A percentile compares a stretch with the other conserved stretches of the same genome.
phyloP scores from a whole-genome alignment of 2,888 invertebrate species.

The Lutraria lutraria region DNA sequence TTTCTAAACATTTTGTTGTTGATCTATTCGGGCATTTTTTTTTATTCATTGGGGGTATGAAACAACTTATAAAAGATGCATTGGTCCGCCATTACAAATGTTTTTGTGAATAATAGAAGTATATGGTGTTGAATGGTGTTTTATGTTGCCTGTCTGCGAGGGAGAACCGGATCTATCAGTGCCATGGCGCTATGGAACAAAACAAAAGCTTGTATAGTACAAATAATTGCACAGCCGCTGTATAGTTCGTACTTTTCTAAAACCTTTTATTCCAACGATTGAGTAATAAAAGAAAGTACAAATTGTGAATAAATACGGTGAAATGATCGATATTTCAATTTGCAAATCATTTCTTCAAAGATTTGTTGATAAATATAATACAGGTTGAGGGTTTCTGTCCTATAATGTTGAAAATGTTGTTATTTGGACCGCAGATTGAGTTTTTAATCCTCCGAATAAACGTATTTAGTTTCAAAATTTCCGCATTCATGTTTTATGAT shows the following conservation, averaged over 20 bases:
- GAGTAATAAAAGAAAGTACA: not conserved
- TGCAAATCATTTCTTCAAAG: not conserved
- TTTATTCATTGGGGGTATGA: not conserved
- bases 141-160: not conserved
- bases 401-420: not conserved
- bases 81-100: not conserved
- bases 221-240: not conserved
- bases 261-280: not conserved
- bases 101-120: constrained; percentile 5
- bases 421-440: not conserved
- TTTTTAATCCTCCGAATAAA: not conserved
- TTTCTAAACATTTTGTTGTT: no score
- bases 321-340: constrained; percentile 3
- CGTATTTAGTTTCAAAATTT: not conserved
- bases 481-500: not conserved
- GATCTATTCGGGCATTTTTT: no score
- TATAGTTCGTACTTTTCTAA: not conserved
- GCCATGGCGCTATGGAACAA: not conserved
- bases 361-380: not conserved
- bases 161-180: not conserved
- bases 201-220: not conserved
- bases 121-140: not conserved
- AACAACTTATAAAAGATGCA: not conserved
- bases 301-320: not conserved
- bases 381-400: not conserved